Conservation (phyloP, 1,140 invertebrate genomes). For the Drosophila ohnishii region DNA sequence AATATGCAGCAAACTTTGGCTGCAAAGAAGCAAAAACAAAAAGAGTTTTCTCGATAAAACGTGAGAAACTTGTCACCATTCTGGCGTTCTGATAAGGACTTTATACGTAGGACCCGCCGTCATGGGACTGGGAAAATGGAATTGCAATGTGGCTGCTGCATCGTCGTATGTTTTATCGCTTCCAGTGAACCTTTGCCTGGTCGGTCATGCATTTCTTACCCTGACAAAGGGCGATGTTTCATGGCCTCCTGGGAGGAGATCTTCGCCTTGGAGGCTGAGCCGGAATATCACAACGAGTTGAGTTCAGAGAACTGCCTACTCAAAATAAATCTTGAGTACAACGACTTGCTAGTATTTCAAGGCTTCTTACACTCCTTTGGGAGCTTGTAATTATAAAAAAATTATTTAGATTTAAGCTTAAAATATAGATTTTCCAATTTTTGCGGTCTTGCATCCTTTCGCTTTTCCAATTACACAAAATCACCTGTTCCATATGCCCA, state of each 20-base stretch:
- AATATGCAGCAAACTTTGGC: constrained; percentile 40
- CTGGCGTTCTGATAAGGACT: constrained; percentile 62
- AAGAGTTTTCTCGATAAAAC: constrained; percentile 52
- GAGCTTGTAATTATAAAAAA: not conserved
- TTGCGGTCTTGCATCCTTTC: not conserved
- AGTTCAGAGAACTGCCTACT: constrained; percentile 19
- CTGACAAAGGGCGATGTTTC: constrained; percentile 49
- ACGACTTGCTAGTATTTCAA: not conserved
- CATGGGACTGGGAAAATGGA: constrained; percentile 32
- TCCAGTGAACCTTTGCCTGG: constrained; percentile 63
- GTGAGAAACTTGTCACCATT: constrained; percentile 68
- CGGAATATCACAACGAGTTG: not conserved
- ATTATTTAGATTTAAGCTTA: not conserved
- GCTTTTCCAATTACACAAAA: constrained; percentile 43
- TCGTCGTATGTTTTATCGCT: constrained; percentile 60
- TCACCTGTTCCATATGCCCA: constrained; percentile 27
- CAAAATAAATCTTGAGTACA: not conserved
- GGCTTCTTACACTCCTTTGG: not conserved
- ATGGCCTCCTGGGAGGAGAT: constrained; percentile 40
- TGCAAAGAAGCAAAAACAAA: constrained; percentile 15
- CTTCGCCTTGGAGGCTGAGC: constrained; percentile 1
- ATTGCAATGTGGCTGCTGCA: constrained; percentile 53
- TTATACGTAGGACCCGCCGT: constrained; percentile 4
- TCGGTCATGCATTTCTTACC: constrained; percentile 45
- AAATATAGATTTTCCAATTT: no score